Evolutionary conservation across 2,797 vertebrate genomes (phyloP).

Genomic region (Enteromius mattozi): DNA sequence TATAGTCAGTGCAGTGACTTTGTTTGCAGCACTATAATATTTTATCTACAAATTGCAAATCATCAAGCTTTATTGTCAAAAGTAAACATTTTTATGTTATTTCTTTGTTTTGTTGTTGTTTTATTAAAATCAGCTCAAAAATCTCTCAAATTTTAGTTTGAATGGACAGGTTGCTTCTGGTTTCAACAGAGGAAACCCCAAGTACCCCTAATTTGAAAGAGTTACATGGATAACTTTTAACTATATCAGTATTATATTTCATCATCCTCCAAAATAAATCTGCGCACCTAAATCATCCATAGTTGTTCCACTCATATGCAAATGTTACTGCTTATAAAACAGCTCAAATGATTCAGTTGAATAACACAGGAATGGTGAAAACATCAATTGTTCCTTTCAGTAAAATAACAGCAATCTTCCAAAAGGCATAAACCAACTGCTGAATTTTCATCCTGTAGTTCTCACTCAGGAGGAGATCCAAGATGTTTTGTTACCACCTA

Average conservation of each 20-base stretch:
- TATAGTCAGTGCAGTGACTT: neutral
- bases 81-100: neutral
- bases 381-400: neutral
- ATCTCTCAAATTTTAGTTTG: neutral
- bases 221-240: neutral
- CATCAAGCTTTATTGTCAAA: neutral
- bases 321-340: neutral
- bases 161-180: neutral
- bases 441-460: slow-evolving; percentile 6
- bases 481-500: neutral
- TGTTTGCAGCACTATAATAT: neutral
- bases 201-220: neutral
- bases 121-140: neutral
- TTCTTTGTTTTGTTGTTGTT: neutral
- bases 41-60: neutral
- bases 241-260: neutral
- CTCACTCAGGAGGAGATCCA: slow-evolving; percentile 11
- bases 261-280: neutral
- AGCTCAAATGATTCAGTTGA: neutral
- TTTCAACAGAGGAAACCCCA: neutral
- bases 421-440: slow-evolving; percentile 6
- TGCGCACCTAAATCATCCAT: neutral
- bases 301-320: neutral
- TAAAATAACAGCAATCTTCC: neutral
- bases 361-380: neutral